phyloP scores from a whole-genome alignment of 2,888 invertebrate species.

The Myopa testacea region DNA sequence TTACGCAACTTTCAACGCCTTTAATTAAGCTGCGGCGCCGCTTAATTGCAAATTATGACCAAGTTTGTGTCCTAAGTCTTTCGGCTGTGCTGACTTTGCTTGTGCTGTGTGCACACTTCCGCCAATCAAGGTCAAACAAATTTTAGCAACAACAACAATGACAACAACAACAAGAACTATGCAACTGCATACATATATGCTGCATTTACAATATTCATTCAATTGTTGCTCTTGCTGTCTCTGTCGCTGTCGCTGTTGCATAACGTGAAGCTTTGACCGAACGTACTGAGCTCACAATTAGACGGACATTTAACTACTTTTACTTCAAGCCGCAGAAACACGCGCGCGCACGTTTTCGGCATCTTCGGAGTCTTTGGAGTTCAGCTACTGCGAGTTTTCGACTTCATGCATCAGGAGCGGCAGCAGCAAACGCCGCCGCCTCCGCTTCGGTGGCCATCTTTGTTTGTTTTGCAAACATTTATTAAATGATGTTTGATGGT shows the following conservation, averaged over 20 bases:
- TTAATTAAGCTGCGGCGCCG: neutral
- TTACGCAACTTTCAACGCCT: neutral
- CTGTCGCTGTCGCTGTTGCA: neutral
- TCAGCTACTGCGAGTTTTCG: conserved; percentile 15
- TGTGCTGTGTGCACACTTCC: conserved; percentile 38
- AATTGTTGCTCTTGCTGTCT: too few species aligned
- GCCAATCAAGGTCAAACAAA: conserved; percentile 42
- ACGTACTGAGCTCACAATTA: neutral
- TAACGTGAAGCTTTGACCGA: conserved; percentile 3
- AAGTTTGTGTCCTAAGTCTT: conserved; percentile 45
- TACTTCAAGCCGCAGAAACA: neutral
- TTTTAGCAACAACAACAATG: neutral
- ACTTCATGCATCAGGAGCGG: neutral
- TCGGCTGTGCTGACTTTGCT: conserved; percentile 16
- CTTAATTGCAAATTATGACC: neutral
- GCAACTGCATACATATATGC: too few species aligned
- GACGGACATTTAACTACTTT: conserved; percentile 6
- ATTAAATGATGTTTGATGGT: conserved; percentile 10
- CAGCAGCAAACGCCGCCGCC: too few species aligned
- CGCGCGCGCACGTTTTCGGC: conserved; percentile 10
- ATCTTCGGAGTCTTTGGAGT: neutral
- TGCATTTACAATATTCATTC: too few species aligned
- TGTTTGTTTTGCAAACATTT: conserved; percentile 8
- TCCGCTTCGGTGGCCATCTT: neutral
- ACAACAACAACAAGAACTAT: neutral